Evolutionary conservation across 2,888 invertebrate genomes (phyloP).

Genomic region (Phrixothrix hirtus): DNA sequence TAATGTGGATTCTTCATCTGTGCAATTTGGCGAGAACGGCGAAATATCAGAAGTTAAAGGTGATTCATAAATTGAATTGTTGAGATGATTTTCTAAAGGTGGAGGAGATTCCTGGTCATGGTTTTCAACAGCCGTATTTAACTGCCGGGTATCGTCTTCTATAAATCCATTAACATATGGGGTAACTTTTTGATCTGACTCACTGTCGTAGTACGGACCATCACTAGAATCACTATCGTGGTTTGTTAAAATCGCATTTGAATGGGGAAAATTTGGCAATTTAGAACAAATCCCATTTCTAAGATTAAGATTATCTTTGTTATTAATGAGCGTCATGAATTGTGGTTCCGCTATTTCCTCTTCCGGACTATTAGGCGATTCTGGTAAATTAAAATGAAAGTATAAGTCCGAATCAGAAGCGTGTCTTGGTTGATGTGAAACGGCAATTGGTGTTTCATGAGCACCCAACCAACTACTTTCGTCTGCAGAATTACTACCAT

Average conservation of each 20-base stretch:
- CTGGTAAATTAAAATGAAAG: conserved; percentile 67
- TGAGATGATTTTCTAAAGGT: conserved; percentile 5
- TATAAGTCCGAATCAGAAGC: conserved; percentile 61
- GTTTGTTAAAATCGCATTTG: conserved; percentile 19
- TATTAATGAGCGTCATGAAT: conserved; percentile 48
- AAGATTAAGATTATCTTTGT: conserved; percentile 42
- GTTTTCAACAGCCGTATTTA: conserved; percentile 28
- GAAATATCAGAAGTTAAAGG: conserved; percentile 39
- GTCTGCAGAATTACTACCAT: conserved; percentile 46
- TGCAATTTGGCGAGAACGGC: conserved; percentile 35
- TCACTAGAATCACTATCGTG: conserved; percentile 59
- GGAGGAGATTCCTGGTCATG: conserved; percentile 24
- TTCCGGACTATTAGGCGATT: conserved; percentile 72
- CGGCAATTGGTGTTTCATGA: conserved; percentile 46
- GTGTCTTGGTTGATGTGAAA: conserved; percentile 59
- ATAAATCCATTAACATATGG: conserved; percentile 32
- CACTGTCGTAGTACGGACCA: conserved; percentile 58
- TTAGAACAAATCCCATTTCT: conserved; percentile 48
- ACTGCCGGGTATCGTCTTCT: conserved; percentile 6
- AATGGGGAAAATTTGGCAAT: conserved; percentile 54
- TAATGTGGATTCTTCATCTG: conserved; percentile 41
- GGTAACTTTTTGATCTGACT: conserved; percentile 33
- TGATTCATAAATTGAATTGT: conserved; percentile 24
- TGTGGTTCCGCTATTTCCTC: conserved; percentile 54
- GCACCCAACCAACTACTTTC: conserved; percentile 53